Conservation (phyloP, 2,888 invertebrate species). For the Dasysyrphus albostriatus region DNA sequence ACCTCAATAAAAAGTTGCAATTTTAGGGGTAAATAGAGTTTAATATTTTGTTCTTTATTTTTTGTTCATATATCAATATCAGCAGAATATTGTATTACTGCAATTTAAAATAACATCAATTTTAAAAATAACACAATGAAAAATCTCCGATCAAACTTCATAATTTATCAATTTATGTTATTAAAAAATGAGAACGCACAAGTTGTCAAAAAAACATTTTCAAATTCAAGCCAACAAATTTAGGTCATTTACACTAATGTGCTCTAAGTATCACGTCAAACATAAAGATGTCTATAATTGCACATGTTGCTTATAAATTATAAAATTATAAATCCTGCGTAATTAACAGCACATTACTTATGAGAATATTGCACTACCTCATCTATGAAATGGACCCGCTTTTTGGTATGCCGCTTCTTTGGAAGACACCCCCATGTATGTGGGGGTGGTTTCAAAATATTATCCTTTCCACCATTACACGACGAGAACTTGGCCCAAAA, state of each 20-base stretch:
- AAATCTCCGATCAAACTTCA: slow-evolving; percentile 19
- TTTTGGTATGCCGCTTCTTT: slow-evolving; percentile 79
- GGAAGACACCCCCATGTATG: slow-evolving; percentile 58
- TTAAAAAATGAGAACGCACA: slow-evolving; percentile 46
- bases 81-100: neutral
- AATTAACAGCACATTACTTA: slow-evolving; percentile 16
- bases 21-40: no score
- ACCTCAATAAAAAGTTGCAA: no score
- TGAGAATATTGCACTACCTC: slow-evolving; percentile 75
- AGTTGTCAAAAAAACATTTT: slow-evolving; percentile 52
- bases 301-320: slow-evolving; percentile 64
- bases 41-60: no score
- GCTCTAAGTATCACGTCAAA: neutral
- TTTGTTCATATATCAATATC: no score
- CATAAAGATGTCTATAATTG: slow-evolving; percentile 25
- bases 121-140: slow-evolving; percentile 10
- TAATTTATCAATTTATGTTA: slow-evolving; percentile 43
- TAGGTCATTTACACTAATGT: slow-evolving; percentile 54
- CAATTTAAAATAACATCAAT: slow-evolving; percentile 16
- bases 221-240: slow-evolving; percentile 33
- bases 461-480: slow-evolving; percentile 65
- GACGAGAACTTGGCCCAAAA: slow-evolving; percentile 80
- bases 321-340: slow-evolving; percentile 27
- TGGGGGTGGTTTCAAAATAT: slow-evolving; percentile 35
- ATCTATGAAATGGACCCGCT: slow-evolving; percentile 84